Percentiles rank a stretch among this genome's conserved stretches.
Conservation (phyloP, 2,888 invertebrate genomes). For the Drosophila ezoana region DNA sequence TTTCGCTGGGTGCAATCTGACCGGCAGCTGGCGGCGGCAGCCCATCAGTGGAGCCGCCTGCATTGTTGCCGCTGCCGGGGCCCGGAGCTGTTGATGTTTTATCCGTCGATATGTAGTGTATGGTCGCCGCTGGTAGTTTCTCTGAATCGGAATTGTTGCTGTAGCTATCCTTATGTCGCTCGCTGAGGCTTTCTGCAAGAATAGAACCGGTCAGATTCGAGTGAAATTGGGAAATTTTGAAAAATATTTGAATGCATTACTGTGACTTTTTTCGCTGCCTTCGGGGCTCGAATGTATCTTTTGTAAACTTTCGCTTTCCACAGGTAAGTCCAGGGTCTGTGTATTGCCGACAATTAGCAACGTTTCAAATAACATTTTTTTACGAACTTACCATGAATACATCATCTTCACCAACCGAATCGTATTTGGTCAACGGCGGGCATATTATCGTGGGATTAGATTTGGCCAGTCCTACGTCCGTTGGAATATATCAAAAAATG, state of each 20-base stretch:
- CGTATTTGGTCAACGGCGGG: constrained; percentile 85
- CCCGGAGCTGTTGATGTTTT: constrained; percentile 63
- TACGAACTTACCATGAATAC: constrained; percentile 93
- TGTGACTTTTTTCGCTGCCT: constrained; percentile 85
- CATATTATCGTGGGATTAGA: constrained; percentile 87
- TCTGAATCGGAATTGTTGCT: constrained; percentile 81
- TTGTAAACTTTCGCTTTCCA: constrained; percentile 89
- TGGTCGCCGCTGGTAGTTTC: constrained; percentile 83
- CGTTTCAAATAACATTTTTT: background rate
- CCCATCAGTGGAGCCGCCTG: constrained; percentile 37
- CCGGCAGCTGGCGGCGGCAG: constrained; percentile 49
- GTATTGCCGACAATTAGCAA: constrained; percentile 55
- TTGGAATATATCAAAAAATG: constrained; percentile 7
- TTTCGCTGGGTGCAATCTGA: constrained; percentile 86
- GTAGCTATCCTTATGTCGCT: constrained; percentile 76
- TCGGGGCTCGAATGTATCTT: constrained; percentile 90
- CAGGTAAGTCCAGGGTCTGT: constrained; percentile 94
- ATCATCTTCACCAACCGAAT: constrained; percentile 95
- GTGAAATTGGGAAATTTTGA: background rate
- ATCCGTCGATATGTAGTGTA: constrained; percentile 87
- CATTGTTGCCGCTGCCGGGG: constrained; percentile 38
- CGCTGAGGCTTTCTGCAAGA: constrained; percentile 81
- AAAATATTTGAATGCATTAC: constrained; percentile 60
- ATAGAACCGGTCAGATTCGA: background rate
- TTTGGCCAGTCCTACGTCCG: constrained; percentile 89